Base-by-base conservation (phyloP, 2,797 vertebrate genomes). In the Vireo griseus region DNA sequence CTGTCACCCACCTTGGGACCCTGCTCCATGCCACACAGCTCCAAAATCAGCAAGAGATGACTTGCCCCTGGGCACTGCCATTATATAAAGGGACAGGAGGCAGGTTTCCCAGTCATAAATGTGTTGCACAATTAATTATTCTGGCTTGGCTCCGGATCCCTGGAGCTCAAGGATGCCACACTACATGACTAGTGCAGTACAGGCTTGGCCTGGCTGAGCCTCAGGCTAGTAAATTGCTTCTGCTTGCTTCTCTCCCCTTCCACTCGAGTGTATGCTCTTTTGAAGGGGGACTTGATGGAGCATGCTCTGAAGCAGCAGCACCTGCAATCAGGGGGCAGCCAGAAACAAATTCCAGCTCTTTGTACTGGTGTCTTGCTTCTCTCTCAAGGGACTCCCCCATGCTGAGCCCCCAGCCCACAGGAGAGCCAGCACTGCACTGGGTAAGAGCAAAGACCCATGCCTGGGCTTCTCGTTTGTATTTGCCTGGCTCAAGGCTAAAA, bases 161-260 rank as follows among this genome's bases (percentile, higher is more conserved):
- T 75, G 81, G 67, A 96, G 73, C 88, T 92, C 58, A 58, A 12
- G 58, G 68, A 74, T 93, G 81, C 91, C 93, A 95, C 65, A 54
- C 78, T 94, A 17, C 94, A 83, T 78, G 85, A 95, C 79, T 72
- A 54, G 76, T 19, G 58, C 39, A 83, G 44, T 69, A 50, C 5
- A 58, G 76, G 39, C 66, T 59, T 7, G 5, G 42, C 73, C 54
- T 0, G 0, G 35, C 69, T 90, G 61, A 90, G 94, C 93, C 92
- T 76, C 85, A 63, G 92, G 96, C 94, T 96, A 96, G 50, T 63
- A 96, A 96, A 96, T 96, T 51, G 87, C 77, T 92, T 89, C 47
- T 86, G 47, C 73, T 92, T 0, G 0, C 0, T 0, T 89, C 44
- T 92, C 16, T 48, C 21, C n/a, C 52, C 48, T 92, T 86, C 48